Conservation (phyloP, 2,888 invertebrate species). For the Phyllotreta striolata region DNA sequence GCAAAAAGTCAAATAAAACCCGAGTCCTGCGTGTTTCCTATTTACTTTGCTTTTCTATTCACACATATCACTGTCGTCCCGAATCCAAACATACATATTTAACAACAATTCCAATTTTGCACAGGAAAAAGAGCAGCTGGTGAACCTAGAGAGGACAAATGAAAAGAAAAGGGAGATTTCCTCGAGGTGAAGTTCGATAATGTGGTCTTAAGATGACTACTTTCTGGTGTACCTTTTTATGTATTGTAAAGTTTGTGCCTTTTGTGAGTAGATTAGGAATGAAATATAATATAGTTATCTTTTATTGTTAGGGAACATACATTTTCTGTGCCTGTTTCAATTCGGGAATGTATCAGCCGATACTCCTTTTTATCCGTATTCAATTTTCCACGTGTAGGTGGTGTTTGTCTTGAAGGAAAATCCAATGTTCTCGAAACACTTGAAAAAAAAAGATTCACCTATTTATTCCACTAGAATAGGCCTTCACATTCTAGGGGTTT, state of each 20-base stretch:
- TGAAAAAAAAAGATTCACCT: conserved; percentile 45
- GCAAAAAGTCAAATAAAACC: no score
- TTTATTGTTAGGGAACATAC: no score
- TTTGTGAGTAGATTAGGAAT: no score
- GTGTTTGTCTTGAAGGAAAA: conserved; percentile 20
- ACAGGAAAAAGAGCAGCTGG: conserved; percentile 20
- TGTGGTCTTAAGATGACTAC: background rate
- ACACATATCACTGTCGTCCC: conserved; percentile 26
- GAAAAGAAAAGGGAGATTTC: conserved; percentile 10
- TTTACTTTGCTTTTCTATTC: conserved; percentile 17
- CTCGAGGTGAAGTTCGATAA: no score
- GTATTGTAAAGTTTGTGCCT: no score
- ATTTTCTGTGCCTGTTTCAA: no score
- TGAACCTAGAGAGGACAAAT: conserved; percentile 18
- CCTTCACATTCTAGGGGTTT: conserved; percentile 47
- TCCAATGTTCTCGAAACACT: conserved; percentile 21
- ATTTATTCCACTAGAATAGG: conserved; percentile 49
- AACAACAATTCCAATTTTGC: conserved; percentile 27
- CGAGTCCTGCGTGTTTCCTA: background rate
- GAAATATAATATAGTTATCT: no score
- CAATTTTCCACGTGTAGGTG: conserved; percentile 19
- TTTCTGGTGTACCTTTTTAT: background rate
- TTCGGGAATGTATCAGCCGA: no score
- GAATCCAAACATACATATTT: conserved; percentile 28
- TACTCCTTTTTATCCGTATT: conserved; percentile 1